Percentiles rank a stretch among this genome's conserved stretches.
phyloP scores from a whole-genome alignment of 2,888 invertebrate genomes.

The Mesorhabditis spiculigera region DNA sequence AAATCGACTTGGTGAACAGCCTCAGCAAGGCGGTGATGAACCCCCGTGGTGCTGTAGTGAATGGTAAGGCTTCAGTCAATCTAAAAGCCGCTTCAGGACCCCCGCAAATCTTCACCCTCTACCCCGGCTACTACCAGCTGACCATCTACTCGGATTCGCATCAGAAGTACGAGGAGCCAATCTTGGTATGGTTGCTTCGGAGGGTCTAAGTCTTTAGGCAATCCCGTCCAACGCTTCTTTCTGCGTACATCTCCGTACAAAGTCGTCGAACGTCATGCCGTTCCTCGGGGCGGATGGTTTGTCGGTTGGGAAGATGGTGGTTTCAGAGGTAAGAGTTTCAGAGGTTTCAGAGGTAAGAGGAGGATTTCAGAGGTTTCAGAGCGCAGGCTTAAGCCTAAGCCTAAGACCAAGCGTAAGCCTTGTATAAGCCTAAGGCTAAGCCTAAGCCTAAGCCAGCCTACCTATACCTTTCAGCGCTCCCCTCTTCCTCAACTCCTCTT shows the following conservation, averaged over 20 bases:
- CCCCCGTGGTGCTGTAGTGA: neutral
- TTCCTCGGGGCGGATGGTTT: neutral
- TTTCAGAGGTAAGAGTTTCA: neutral
- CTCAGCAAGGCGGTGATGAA: neutral
- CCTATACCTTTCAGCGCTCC: too few species aligned
- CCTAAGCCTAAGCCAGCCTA: too few species aligned
- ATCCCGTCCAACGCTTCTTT: neutral
- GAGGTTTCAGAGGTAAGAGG: neutral
- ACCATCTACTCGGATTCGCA: neutral
- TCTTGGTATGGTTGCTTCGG: neutral
- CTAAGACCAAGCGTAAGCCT: too few species aligned
- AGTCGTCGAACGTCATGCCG: neutral
- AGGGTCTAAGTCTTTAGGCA: neutral
- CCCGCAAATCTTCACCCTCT: neutral
- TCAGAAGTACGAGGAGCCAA: neutral
- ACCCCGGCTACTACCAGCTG: neutral
- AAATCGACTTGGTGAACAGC: neutral
- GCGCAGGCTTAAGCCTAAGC: too few species aligned
- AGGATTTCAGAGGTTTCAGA: too few species aligned
- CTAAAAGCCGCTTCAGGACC: neutral
- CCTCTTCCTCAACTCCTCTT: too few species aligned
- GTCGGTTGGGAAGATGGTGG: conserved; percentile 3
- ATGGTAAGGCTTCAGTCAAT: neutral
- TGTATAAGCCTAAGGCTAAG: too few species aligned
- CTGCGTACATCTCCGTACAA: neutral